These are phyloP conservation scores for Calliphora vicina DNA, from an alignment of 1,140 invertebrate genomes.

Conservation along the genomic window DNA sequence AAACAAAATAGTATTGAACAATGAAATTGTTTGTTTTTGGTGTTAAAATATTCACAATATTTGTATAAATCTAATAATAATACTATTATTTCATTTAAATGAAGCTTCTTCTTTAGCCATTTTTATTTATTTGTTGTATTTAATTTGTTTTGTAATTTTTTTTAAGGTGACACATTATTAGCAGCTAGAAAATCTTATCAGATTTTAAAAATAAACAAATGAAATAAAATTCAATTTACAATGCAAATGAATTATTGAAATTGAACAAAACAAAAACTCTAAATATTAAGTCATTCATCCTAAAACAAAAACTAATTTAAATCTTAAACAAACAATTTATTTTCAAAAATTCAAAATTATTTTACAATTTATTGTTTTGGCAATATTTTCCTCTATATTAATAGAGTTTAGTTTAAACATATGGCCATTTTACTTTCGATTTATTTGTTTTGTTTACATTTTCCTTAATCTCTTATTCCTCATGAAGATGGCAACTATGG, in stretches of 20 bases:
- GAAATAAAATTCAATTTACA: neutral
- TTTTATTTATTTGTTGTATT: neutral
- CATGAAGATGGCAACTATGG: too few species aligned
- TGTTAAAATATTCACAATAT: too few species aligned
- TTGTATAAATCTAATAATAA: neutral
- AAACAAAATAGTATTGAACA: too few species aligned
- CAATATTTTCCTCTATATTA: too few species aligned
- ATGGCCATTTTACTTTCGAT: too few species aligned
- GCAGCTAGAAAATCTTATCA: neutral
- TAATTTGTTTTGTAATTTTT: neutral
- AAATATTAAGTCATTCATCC: neutral
- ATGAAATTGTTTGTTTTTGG: too few species aligned
- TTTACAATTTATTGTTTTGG: too few species aligned
- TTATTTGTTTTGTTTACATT: too few species aligned
- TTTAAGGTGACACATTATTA: slow-evolving; percentile 11
- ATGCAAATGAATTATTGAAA: neutral
- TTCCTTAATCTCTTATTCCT: too few species aligned
- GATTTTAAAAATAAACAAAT: neutral
- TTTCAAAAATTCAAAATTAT: too few species aligned
- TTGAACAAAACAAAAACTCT: neutral
- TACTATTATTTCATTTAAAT: neutral
- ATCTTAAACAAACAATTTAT: neutral
- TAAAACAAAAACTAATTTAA: neutral
- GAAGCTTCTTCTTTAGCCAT: neutral
- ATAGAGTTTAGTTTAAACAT: too few species aligned